Conservation (phyloP, 1,140 invertebrate genomes). For the Platorchestia sp. region DNA sequence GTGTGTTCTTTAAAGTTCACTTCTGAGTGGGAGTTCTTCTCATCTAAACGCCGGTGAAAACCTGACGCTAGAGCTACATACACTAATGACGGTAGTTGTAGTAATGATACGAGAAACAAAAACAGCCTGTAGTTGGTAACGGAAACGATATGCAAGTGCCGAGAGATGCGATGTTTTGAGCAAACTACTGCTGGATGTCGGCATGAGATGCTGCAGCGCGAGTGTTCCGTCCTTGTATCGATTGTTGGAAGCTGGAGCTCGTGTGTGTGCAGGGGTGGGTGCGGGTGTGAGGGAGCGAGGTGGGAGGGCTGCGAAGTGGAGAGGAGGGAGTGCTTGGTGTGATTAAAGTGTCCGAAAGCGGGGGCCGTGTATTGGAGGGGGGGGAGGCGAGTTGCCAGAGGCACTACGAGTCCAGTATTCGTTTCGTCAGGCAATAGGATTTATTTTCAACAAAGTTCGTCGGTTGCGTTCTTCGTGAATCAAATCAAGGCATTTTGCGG, state of each 20-base stretch:
- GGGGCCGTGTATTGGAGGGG: not conserved
- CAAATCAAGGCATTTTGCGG: not conserved
- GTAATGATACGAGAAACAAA: no score
- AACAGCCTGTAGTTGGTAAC: no score
- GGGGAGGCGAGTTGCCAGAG: not conserved
- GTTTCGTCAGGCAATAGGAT: not conserved
- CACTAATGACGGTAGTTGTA: no score
- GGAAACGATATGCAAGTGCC: no score
- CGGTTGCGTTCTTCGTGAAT: not conserved
- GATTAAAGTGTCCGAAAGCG: not conserved
- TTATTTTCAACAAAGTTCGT: not conserved
- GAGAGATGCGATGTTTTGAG: no score
- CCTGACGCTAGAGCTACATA: no score
- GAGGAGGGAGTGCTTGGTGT: not conserved
- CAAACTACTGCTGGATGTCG: not conserved
- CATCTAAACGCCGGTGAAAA: no score
- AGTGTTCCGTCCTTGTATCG: constrained; percentile 45
- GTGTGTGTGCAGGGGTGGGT: not conserved
- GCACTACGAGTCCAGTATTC: not conserved
- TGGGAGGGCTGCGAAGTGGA: no score
- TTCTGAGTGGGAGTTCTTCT: no score
- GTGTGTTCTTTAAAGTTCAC: no score
- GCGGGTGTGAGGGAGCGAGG: no score
- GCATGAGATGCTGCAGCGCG: constrained; percentile 30
- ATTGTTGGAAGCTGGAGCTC: constrained; percentile 54